Evolutionary conservation across 2,888 invertebrate species (phyloP), one percentile per base, ranked within the genome.

Genomic region (Theretra japonica): DNA sequence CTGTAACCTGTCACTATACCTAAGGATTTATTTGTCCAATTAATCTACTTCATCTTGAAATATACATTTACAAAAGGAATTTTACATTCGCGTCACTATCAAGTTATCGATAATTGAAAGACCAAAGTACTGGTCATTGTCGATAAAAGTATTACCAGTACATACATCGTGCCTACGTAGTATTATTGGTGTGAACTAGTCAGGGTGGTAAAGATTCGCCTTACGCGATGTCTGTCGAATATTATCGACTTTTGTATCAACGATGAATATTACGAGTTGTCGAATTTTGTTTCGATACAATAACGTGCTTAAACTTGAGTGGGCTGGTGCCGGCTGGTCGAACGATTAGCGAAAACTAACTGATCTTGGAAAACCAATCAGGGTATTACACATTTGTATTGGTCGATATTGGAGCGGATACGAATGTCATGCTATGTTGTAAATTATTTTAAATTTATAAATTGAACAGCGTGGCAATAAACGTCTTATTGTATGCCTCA

Each of bases 101-200:
- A 6, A n/a, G n/a, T 6, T 53, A 53, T 53, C 50, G 50, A 53
- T 53, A 53, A 53, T 19, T 19, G n/a, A 5, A n/a, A 53, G 53
- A 53, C 53, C 53, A 53, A 53, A 53, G 53, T 53, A n/a, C 53
- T 53, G 53, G 53, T 19, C 53, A 53, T 53, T 53, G n/a, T 53
- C 53, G 53, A 53, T 53, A n/a, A 15, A 19, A n/a, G 19, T 48
- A 17, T 48, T 3, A n/a, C 53, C 53, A 53, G 53, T 53, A 53
- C 53, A 6, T 15, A n/a, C n/a, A 53, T 53, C 53, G 53, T 53
- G 53, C 53, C 53, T 53, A 53, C 15, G 28, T 59, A 59, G 25
- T 59, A 28, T 59, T 59, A 53, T n/a, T n/a, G 53, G 59, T 59
- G 59, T 28, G 28, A 59, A 59, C 59, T 59, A 59, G 59, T 59